phyloP scores from a whole-genome alignment of 92 coral and sea anemone genomes.

The Bergia puertoricense region DNA sequence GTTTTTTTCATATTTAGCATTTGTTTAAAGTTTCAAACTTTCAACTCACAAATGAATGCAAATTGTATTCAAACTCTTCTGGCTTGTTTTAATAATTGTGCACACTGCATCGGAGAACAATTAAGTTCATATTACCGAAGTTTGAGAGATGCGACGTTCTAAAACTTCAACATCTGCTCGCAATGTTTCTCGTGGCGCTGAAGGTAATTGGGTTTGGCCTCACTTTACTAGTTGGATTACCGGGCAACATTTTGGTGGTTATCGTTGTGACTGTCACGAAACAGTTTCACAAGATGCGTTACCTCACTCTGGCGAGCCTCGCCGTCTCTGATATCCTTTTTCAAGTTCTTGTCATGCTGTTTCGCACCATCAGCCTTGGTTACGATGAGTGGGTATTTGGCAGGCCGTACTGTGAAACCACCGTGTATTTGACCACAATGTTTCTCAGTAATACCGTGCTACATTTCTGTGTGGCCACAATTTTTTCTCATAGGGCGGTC shows the following conservation, averaged over 20 bases:
- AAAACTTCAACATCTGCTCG: too few relatives aligned
- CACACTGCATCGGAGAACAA: too few relatives aligned
- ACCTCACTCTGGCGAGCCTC: not conserved
- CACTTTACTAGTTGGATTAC: not conserved
- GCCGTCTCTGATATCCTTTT: constrained; percentile 8
- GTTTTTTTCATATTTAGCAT: too few relatives aligned
- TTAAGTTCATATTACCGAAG: too few relatives aligned
- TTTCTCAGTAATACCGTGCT: not conserved
- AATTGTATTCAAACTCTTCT: too few relatives aligned
- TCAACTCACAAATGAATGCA: too few relatives aligned
- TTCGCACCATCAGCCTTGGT: not conserved
- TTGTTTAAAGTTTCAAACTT: too few relatives aligned
- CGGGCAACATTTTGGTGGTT: not conserved
- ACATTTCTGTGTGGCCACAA: not conserved
- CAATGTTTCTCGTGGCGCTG: not conserved
- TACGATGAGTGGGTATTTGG: constrained; percentile 7
- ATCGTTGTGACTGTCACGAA: not conserved
- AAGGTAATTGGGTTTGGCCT: not conserved
- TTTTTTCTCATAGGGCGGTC: not conserved
- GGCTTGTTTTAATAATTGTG: too few relatives aligned
- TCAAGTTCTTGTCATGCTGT: not conserved
- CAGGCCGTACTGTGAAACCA: not conserved
- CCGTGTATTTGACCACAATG: not conserved
- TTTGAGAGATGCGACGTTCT: too few relatives aligned
- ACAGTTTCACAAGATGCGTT: not conserved